These are phyloP conservation scores for Platygyra sinensis DNA, from an alignment of 64 coral and sea anemone genomes.

Conservation along the genomic window DNA sequence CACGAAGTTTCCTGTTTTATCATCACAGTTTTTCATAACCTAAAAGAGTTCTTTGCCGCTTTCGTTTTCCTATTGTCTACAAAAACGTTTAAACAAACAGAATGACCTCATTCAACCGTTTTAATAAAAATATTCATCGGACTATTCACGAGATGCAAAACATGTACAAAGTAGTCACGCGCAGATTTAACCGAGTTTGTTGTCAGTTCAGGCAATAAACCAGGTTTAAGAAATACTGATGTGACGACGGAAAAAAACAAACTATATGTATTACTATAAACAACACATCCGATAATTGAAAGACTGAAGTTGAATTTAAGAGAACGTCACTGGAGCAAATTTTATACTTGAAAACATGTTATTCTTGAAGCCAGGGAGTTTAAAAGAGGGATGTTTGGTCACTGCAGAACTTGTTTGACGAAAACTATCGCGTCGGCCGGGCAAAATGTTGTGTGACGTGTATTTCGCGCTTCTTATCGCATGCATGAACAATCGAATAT, in stretches of 20 bases:
- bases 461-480: neutral
- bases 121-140: neutral
- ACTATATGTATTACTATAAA: neutral
- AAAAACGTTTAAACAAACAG: neutral
- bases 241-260: neutral
- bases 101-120: neutral
- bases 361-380: neutral
- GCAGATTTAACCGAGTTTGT: too few species aligned
- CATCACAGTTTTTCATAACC: neutral
- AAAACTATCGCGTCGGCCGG: neutral
- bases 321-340: neutral
- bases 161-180: too few species aligned
- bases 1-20: neutral
- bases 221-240: neutral
- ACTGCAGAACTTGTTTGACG: neutral
- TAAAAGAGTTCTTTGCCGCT: neutral
- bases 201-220: too few species aligned
- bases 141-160: neutral
- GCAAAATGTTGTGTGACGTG: slow-evolving; percentile 6
- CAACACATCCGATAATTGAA: neutral
- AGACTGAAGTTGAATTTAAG: neutral
- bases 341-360: neutral
- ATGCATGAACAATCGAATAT: too few species aligned
- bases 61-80: neutral
- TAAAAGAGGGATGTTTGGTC: neutral